A percentile compares a stretch with the other conserved stretches of the same genome.
phyloP scores from a whole-genome alignment of 2,113 vertebrate species.

The Gadus macrocephalus region DNA sequence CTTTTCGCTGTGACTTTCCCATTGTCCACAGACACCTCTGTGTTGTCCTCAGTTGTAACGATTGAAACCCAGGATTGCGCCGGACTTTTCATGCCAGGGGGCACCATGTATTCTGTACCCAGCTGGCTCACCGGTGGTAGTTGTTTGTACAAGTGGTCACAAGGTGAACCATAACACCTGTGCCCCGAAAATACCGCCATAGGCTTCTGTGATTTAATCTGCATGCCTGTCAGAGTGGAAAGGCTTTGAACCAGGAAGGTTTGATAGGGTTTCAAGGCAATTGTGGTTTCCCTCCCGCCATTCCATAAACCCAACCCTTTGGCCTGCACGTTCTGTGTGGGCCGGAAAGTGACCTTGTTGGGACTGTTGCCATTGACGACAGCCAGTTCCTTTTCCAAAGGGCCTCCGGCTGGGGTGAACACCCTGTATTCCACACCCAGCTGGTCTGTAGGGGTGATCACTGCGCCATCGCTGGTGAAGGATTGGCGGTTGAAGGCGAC shows the following conservation, averaged over 20 bases:
- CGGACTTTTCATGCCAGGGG: conserved; percentile 16
- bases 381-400: conserved; percentile 18
- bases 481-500: conserved; percentile 35
- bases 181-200: conserved; percentile 44
- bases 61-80: conserved; percentile 30
- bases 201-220: conserved; percentile 27
- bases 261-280: conserved; percentile 31
- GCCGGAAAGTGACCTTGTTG: conserved; percentile 33
- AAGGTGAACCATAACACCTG: conserved; percentile 20
- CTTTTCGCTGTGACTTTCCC: background rate
- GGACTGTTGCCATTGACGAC: conserved; percentile 43
- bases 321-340: background rate
- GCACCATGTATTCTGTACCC: conserved; percentile 39
- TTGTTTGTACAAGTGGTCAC: conserved; percentile 51
- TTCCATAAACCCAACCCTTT: background rate
- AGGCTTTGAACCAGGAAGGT: conserved; percentile 31
- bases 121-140: conserved; percentile 32
- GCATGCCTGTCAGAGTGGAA: conserved; percentile 32
- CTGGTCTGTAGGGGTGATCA: conserved; percentile 33
- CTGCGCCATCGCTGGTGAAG: conserved; percentile 29
- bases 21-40: conserved; percentile 20
- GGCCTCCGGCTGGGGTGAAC: conserved; percentile 33
- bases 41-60: conserved; percentile 44
- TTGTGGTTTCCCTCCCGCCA: background rate
- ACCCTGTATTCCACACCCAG: conserved; percentile 38